Evolutionary conservation across 2,113 vertebrate genomes (phyloP).

Genomic region (Bufo bufo): DNA sequence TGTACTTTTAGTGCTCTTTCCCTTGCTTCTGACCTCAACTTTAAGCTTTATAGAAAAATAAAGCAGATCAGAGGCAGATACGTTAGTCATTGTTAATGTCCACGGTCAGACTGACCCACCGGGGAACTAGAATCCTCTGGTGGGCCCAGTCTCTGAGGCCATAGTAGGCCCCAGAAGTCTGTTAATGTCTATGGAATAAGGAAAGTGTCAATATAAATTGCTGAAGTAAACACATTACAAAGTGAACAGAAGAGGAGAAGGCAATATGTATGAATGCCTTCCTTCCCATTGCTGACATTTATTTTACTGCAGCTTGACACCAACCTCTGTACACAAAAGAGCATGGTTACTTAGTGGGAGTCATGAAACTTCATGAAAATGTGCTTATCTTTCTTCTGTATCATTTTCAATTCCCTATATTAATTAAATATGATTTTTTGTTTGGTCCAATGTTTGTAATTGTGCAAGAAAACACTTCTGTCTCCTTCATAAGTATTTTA

Average conservation of each 20-base stretch:
- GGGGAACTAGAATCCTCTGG: too few species aligned
- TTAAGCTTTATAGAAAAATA: not conserved
- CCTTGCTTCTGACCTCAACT: not conserved
- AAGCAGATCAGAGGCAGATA: not conserved
- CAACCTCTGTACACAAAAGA: not conserved
- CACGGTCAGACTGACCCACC: not conserved
- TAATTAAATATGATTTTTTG: not conserved
- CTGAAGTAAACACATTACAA: not conserved
- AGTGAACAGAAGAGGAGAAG: not conserved
- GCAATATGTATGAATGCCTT: not conserved
- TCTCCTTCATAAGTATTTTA: not conserved
- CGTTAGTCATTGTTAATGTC: not conserved
- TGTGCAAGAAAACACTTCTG: not conserved
- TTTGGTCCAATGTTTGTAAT: not conserved
- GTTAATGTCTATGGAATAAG: not conserved
- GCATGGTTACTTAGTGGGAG: not conserved
- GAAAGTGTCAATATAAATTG: not conserved
- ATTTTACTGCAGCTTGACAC: not conserved
- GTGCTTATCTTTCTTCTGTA: not conserved
- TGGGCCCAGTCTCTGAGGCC: too few species aligned
- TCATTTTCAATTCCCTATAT: not conserved
- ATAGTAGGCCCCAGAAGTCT: too few species aligned
- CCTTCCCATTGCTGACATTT: not conserved
- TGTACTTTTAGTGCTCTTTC: not conserved
- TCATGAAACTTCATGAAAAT: not conserved